Base-by-base conservation (phyloP, 1,140 invertebrate species). In the Zaprionus camerounensis region DNA sequence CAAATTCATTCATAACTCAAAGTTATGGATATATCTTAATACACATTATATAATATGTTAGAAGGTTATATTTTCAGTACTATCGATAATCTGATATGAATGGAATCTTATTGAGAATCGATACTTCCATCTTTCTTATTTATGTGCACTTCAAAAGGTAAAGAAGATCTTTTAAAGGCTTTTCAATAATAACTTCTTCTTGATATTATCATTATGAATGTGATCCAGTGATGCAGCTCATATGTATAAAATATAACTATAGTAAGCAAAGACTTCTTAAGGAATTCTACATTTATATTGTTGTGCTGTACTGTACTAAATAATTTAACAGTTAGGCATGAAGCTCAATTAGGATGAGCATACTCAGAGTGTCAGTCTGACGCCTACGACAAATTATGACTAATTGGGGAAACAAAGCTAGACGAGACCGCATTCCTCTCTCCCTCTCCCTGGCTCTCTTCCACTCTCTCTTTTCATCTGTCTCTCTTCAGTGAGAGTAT, bases 401-500 rank as follows among this genome's bases (percentile, higher is more conserved):
- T 84, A 84, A 84, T 84, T 84, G 58, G n/a, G 49, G 13, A 46
- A 51, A 46, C 64, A 83, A 41, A 44, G 67, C 82, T 82, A 82
- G 80, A 63, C 20, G 20, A 65, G 61, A 55, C 17, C 22, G 38
- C 76, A 59, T 64, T 78, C 53, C 57, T 34, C 2, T 12, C 4
- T 15, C 38, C 2, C 15, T 7, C 2, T 4, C 38, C 6, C 5
- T n/a, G n/a, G n/a, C n/a, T 13, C 5, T 9, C 41, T 11, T 3
- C 9, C 31, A 11, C 2, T 9, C 31, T 11, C 31, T 34, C 9
- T 34, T 20, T 51, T 2, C 46, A 22, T 24, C 59, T 78, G 36
- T 44, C n/a, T 44, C 5, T 17, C 41, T 76, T 41, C 59, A 78
- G 77, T 82, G 81, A 84, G 81, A 84, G 81, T 84, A 83, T 84